Base-by-base conservation (phyloP, 2,888 invertebrate genomes). In the Troilus luridus region DNA sequence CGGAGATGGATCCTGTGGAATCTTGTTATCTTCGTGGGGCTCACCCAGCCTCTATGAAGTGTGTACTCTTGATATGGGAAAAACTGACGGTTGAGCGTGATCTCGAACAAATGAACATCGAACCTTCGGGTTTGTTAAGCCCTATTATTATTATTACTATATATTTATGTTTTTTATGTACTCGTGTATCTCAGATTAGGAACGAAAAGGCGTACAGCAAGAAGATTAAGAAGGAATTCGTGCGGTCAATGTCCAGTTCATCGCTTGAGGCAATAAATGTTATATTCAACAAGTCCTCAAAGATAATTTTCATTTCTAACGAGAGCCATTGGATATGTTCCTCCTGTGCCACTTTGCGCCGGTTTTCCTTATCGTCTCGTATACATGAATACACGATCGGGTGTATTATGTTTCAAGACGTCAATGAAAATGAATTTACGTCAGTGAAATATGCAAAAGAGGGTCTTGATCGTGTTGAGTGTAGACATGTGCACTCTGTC, bases 351-450 rank as follows among this genome's bases (percentile, higher is more conserved):
- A 77, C 27, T 77, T 77, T 7, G 8, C 67, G 12, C 12, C 24
- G 67, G 10, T 67, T 67, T 67, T n/a, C 67, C 21, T 11, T 8
- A 41, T 77, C 7, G 72, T 41, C 9, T 17, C 19, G 72, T 77
- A 77, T 77, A 77, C 9, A 77, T 77, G 72, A 77, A 77, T 77
- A 27, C 41, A 17, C 17, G 27, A 77, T 77, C 7, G 10, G 41
- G 7, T 10, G 27, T 8, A 77, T 77, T 41, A 77, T 19, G 41
- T 27, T 19, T 9, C 17, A 2, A 77, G 72, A 41, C 41, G 41
- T 77, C 72, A 77, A 77, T 77, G 72, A 41, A 77, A 77, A 77
- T 41, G 27, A 77, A 77, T 27, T 41, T 77, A 77, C 72, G 72
- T 77, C 27, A 77, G 27, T 27, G 17, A 41, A 12, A 6, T 17